These are phyloP conservation scores for Sternotherus odoratus DNA, from an alignment of 2,797 vertebrate species.

Conservation along the genomic window DNA sequence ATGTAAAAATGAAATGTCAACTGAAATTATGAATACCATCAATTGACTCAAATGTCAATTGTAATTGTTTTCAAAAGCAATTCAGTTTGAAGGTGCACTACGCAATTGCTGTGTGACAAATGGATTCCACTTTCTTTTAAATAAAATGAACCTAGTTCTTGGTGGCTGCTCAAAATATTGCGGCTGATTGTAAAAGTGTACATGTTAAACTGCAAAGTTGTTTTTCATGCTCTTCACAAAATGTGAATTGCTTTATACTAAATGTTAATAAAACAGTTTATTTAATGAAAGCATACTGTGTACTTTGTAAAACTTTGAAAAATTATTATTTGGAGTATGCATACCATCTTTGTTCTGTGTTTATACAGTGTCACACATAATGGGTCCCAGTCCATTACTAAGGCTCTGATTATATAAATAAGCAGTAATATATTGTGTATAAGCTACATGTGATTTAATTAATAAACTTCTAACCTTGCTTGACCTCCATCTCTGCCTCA, in stretches of 20 bases:
- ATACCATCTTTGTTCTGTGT: neutral
- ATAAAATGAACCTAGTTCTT: neutral
- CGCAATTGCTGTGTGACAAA: conserved; percentile 2
- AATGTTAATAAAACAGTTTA: neutral
- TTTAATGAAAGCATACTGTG: neutral
- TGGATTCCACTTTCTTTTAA: neutral
- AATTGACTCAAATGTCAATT: neutral
- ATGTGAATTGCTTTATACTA: neutral
- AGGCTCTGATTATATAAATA: neutral
- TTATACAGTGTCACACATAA: neutral
- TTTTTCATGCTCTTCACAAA: neutral
- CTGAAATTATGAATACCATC: neutral
- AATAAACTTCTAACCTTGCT: neutral
- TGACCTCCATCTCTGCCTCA: neutral
- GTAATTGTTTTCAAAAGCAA: conserved; percentile 16
- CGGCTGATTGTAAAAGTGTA: neutral
- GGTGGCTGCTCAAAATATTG: rapidly evolving
- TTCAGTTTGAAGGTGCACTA: neutral
- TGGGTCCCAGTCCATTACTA: neutral
- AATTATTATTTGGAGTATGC: neutral
- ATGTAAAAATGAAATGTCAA: conserved; percentile 2
- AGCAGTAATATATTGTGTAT: neutral
- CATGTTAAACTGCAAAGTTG: neutral
- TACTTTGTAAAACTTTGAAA: too few relatives aligned
- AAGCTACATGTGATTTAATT: neutral